Percentiles rank a stretch among this genome's conserved stretches.
phyloP scores from a whole-genome alignment of 2,113 vertebrate species.

The Brachyistius frenatus region DNA sequence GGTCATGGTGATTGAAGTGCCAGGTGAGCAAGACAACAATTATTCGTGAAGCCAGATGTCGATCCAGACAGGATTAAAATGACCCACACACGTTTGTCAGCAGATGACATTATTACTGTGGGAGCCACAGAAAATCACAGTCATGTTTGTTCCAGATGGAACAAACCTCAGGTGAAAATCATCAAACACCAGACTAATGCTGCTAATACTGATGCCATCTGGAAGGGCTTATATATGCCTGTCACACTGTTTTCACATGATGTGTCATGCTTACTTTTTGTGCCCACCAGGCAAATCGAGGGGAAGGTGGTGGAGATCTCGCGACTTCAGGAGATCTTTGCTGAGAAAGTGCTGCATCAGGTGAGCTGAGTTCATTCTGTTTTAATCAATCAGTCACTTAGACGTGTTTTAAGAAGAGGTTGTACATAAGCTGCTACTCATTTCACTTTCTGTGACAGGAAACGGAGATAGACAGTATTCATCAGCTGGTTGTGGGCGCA shows the following conservation, averaged over 20 bases:
- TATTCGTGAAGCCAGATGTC: constrained; percentile 22
- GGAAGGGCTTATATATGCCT: constrained; percentile 13
- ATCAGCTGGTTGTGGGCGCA: constrained; percentile 95
- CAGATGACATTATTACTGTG: constrained; percentile 16
- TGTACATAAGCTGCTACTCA: not conserved
- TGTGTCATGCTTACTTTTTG: not conserved
- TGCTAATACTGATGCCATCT: constrained; percentile 17
- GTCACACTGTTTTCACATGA: not conserved
- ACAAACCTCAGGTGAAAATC: constrained; percentile 16
- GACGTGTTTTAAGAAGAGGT: not conserved
- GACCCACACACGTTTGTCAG: constrained; percentile 20
- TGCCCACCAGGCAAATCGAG: constrained; percentile 92
- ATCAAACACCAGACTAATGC: not conserved
- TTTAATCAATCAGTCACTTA: not conserved
- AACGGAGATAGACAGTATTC: constrained; percentile 93
- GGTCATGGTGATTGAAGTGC: not conserved
- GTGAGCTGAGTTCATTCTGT: constrained; percentile 71
- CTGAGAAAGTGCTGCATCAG: constrained; percentile 97
- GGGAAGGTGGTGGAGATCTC: constrained; percentile 99
- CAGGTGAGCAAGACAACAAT: constrained; percentile 15
- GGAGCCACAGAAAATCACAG: constrained; percentile 17
- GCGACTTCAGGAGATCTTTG: constrained; percentile 97
- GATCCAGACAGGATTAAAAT: constrained; percentile 10
- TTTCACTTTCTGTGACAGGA: constrained; percentile 83
- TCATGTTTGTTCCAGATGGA: constrained; percentile 26